Conservation (phyloP, 2,888 invertebrate species). For the Podotricha telesiphe region DNA sequence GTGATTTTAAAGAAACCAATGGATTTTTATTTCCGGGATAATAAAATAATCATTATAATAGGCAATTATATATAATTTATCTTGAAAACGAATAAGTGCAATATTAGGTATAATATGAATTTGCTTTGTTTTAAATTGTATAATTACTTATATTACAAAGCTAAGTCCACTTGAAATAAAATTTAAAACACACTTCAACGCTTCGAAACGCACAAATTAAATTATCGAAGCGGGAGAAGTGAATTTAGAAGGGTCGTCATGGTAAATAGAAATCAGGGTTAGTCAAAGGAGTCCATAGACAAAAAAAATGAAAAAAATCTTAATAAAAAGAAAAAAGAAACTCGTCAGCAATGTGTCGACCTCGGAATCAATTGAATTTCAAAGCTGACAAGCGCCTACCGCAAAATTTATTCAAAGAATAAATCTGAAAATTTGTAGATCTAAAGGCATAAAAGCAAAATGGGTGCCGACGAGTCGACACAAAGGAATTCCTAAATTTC, state of each 20-base stretch:
- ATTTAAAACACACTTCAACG: slow-evolving; percentile 38
- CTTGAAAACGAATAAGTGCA: neutral
- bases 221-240: slow-evolving; percentile 40
- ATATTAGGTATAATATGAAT: neutral
- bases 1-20: slow-evolving; percentile 4
- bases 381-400: slow-evolving; percentile 81
- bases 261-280: slow-evolving; percentile 41
- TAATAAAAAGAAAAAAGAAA: slow-evolving; percentile 69
- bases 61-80: slow-evolving; percentile 4
- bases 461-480: slow-evolving; percentile 78
- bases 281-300: slow-evolving; percentile 56
- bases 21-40: slow-evolving; percentile 27
- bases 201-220: slow-evolving; percentile 40
- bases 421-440: slow-evolving; percentile 84
- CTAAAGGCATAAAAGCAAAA: slow-evolving; percentile 79
- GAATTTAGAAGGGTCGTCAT: slow-evolving; percentile 41
- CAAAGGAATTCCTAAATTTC: slow-evolving; percentile 84
- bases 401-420: slow-evolving; percentile 84
- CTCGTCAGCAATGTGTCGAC: slow-evolving; percentile 81
- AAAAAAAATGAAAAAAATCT: slow-evolving; percentile 56
- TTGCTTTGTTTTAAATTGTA: neutral
- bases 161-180: slow-evolving; percentile 29
- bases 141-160: slow-evolving; percentile 26
- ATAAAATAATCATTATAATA: slow-evolving; percentile 8
- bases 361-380: slow-evolving; percentile 81